Evolutionary conservation across 2,113 vertebrate species (phyloP).

Genomic region (Oreocharis arfaki): DNA sequence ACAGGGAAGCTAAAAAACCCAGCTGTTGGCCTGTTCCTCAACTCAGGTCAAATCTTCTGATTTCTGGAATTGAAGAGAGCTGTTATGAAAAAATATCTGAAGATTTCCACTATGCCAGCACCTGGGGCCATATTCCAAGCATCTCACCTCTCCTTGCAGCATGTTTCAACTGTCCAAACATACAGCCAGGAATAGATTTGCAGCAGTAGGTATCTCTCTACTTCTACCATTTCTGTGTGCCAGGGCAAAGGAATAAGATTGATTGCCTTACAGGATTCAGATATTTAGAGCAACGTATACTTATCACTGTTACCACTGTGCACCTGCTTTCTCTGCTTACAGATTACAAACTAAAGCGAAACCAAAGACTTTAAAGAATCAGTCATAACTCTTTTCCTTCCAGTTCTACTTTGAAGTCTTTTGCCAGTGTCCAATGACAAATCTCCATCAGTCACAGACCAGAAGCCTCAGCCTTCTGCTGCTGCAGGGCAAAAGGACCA

Average conservation of each 20-base stretch:
- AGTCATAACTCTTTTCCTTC: not conserved
- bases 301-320: not conserved
- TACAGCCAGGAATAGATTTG: not conserved
- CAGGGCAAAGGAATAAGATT: not conserved
- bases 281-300: not conserved
- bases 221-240: not conserved
- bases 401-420: not conserved
- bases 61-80: not conserved
- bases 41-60: not conserved
- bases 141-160: not conserved
- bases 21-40: not conserved
- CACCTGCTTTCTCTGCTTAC: not conserved
- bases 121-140: not conserved
- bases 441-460: not conserved
- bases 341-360: not conserved
- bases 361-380: not conserved
- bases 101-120: not conserved
- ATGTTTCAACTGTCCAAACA: not conserved
- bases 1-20: not conserved
- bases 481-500: not conserved
- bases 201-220: not conserved
- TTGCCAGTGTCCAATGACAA: not conserved
- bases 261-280: not conserved
- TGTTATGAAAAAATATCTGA: not conserved
- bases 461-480: not conserved